Conservation (phyloP, 2,113 vertebrate species). For the Corapipo altera region DNA sequence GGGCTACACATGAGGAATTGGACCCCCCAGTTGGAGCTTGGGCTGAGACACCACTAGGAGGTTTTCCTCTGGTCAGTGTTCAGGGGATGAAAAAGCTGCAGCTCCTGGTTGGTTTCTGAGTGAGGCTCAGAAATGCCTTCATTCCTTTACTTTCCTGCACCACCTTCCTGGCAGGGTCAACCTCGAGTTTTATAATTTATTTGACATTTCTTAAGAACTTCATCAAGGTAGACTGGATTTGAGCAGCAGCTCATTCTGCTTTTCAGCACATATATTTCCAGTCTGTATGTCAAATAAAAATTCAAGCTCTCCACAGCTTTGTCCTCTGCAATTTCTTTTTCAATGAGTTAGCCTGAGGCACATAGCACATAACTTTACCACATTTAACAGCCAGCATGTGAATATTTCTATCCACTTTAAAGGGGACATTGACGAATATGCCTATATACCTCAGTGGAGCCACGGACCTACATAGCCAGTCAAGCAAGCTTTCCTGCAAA, state of each 20-base stretch:
- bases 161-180: background rate
- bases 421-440: background rate
- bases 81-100: background rate
- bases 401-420: background rate
- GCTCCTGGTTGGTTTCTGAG: background rate
- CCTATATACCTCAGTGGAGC: background rate
- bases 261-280: background rate
- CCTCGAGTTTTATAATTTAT: background rate
- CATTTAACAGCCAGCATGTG: background rate
- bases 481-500: background rate
- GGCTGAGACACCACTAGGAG: background rate
- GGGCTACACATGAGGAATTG: rapidly evolving
- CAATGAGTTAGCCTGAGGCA: background rate
- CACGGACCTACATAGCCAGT: too few relatives aligned
- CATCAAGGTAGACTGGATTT: background rate
- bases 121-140: background rate
- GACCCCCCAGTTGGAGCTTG: rapidly evolving
- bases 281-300: background rate
- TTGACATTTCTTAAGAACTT: background rate
- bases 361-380: rapidly evolving
- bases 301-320: background rate
- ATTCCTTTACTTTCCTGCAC: background rate
- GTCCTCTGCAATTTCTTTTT: background rate
- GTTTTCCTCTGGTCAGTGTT: background rate
- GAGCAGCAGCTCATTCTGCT: background rate